phyloP scores from a whole-genome alignment of 2,797 vertebrate species.

The Myripristis jacobus region DNA sequence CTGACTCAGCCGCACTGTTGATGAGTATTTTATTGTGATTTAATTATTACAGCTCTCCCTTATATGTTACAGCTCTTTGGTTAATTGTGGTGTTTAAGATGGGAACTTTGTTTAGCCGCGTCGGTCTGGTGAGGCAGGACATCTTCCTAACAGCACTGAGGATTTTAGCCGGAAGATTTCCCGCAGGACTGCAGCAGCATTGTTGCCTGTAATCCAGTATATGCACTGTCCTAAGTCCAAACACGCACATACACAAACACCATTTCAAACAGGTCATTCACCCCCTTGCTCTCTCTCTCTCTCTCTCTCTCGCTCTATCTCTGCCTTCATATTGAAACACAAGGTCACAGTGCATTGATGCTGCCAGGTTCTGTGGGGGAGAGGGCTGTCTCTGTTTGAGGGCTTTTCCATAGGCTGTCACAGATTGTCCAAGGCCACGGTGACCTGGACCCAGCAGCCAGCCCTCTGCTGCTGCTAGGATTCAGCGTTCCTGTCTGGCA shows the following conservation, averaged over 20 bases:
- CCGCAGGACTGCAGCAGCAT: slow-evolving; percentile 23
- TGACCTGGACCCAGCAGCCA: slow-evolving; percentile 84
- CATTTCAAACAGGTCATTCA: slow-evolving; percentile 31
- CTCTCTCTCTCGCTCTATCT: slow-evolving; percentile 18
- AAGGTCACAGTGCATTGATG: slow-evolving; percentile 71
- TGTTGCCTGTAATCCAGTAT: slow-evolving; percentile 35
- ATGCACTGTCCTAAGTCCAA: slow-evolving; percentile 29
- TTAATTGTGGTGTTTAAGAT: too few species aligned
- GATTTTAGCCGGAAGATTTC: too few species aligned
- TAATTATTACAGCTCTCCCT: too few species aligned
- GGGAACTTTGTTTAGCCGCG: too few species aligned
- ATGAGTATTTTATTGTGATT: too few species aligned
- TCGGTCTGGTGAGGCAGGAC: too few species aligned
- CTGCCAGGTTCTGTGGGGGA: slow-evolving; percentile 65
- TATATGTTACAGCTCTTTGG: too few species aligned
- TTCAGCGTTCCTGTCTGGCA: slow-evolving; percentile 74
- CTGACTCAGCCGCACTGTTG: too few species aligned
- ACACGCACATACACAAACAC: slow-evolving; percentile 27
- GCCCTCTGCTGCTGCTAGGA: slow-evolving; percentile 65
- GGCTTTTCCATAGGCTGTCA: slow-evolving; percentile 72
- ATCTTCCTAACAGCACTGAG: too few species aligned
- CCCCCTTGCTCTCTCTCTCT: slow-evolving; percentile 23
- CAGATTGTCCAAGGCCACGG: slow-evolving; percentile 82
- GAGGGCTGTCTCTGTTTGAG: slow-evolving; percentile 51
- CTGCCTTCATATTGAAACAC: slow-evolving; percentile 48